Percentiles rank a stretch among this genome's conserved stretches.
phyloP scores from a whole-genome alignment of 2,113 vertebrate genomes.

The Dromaius novaehollandiae region DNA sequence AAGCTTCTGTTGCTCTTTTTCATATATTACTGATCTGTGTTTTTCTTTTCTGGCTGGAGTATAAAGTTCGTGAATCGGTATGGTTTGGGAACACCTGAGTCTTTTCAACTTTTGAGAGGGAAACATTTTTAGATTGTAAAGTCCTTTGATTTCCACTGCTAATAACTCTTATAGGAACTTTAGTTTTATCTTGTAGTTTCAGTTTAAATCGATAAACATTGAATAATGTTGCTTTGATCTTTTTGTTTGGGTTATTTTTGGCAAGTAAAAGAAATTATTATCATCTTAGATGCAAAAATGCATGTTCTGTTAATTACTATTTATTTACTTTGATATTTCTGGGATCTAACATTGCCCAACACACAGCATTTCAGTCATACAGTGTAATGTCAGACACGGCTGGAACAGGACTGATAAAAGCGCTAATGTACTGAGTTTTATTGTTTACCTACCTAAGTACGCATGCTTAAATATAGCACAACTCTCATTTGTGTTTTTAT shows the following conservation, averaged over 20 bases:
- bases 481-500: background rate
- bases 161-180: background rate
- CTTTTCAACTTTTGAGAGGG: background rate
- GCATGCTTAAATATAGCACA: background rate
- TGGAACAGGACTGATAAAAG: background rate
- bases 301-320: background rate
- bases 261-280: background rate
- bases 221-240: background rate
- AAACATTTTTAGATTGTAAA: background rate
- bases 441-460: background rate
- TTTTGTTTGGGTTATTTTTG: background rate
- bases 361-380: background rate
- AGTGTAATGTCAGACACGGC: background rate
- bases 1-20: background rate
- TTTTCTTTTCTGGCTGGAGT: conserved; percentile 6
- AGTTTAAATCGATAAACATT: background rate
- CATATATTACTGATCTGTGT: background rate
- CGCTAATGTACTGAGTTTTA: background rate
- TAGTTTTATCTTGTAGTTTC: background rate
- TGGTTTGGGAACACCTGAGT: background rate
- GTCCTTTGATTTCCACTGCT: background rate
- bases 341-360: background rate
- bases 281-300: background rate
- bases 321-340: background rate
- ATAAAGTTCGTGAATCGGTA: background rate